phyloP scores from a whole-genome alignment of 2,113 vertebrate genomes.

The Apodemus speciosus region DNA sequence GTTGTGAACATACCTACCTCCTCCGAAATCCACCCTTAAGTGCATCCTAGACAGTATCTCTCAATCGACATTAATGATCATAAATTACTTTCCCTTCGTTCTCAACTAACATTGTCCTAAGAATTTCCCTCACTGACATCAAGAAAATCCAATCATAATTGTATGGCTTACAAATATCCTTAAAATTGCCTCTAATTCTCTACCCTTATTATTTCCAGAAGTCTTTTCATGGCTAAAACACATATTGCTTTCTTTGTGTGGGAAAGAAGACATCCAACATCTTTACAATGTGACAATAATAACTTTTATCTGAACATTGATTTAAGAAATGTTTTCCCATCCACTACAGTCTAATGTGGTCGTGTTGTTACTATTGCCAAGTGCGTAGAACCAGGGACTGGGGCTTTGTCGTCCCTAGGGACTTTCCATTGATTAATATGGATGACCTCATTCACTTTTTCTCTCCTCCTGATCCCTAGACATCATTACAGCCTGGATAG shows the following conservation, averaged over 20 bases:
- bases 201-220: slow-evolving; percentile 6
- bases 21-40: neutral
- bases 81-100: neutral
- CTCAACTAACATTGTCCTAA: neutral
- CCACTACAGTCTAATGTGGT: neutral
- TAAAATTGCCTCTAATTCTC: neutral
- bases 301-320: slow-evolving; percentile 23
- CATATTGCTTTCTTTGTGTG: neutral
- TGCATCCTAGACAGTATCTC: neutral
- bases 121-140: neutral
- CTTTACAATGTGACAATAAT: neutral
- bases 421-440: slow-evolving; percentile 56
- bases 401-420: slow-evolving; percentile 21
- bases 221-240: slow-evolving; percentile 19
- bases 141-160: slow-evolving; percentile 34
- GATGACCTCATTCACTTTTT: slow-evolving; percentile 45
- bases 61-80: neutral
- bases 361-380: slow-evolving; percentile 15
- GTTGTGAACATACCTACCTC: neutral
- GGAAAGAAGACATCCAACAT: neutral
- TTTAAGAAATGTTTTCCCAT: slow-evolving; percentile 44
- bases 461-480: slow-evolving; percentile 84
- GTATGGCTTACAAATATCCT: neutral
- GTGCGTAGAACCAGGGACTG: neutral
- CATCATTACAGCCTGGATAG: slow-evolving; percentile 93